Evolutionary conservation across 2,888 invertebrate species (phyloP).

Genomic region (Byasa hedistus): DNA sequence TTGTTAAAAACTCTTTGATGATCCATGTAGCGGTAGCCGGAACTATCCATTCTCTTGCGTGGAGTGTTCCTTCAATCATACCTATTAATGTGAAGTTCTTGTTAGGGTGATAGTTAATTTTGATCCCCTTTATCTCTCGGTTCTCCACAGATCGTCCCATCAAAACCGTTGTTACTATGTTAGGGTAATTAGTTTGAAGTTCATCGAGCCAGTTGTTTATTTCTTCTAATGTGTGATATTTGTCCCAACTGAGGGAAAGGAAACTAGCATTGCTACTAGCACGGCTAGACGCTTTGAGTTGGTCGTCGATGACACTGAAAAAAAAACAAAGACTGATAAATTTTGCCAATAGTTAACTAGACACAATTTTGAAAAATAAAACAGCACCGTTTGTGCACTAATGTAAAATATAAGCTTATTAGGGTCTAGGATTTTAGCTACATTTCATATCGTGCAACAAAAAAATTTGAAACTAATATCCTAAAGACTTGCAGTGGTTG

Average conservation of each 20-base stretch:
- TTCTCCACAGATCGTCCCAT: conserved; percentile 82
- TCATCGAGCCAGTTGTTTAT: conserved; percentile 81
- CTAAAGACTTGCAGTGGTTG: no score
- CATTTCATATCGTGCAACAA: no score
- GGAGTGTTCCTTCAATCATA: conserved; percentile 82
- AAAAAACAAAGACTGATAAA: neutral
- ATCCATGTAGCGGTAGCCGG: conserved; percentile 83
- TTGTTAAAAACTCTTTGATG: conserved; percentile 83
- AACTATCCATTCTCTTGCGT: conserved; percentile 88
- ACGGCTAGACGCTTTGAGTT: conserved; percentile 48
- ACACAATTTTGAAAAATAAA: no score
- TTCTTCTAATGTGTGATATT: conserved; percentile 80
- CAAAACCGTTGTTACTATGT: conserved; percentile 67
- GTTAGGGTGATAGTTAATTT: conserved; percentile 60
- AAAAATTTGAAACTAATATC: no score
- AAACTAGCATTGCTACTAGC: conserved; percentile 47
- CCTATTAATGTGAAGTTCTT: conserved; percentile 65
- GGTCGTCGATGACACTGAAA: conserved; percentile 74
- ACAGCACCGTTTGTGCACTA: no score
- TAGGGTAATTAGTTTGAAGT: conserved; percentile 68
- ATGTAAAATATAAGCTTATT: no score
- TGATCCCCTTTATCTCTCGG: conserved; percentile 80
- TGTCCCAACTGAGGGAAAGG: conserved; percentile 71
- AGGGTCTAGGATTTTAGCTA: no score
- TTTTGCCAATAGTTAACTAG: no score